phyloP scores from a whole-genome alignment of 2,888 invertebrate species.

The Rhimphoctona megacephalus region DNA sequence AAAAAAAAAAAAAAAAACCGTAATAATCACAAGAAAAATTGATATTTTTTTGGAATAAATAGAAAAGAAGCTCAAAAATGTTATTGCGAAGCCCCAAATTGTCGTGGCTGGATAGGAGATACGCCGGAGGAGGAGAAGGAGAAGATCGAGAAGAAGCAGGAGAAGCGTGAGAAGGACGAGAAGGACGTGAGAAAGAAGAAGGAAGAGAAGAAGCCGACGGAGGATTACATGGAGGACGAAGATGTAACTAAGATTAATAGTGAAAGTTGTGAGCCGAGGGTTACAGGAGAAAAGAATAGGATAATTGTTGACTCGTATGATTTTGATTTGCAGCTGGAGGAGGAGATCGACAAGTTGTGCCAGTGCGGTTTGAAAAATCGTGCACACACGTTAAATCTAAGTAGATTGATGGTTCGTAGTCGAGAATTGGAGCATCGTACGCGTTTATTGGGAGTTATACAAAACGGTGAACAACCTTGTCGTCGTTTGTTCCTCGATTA shows the following conservation, averaged over 20 bases:
- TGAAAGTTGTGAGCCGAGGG: background rate
- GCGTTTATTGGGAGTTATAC: constrained; percentile 91
- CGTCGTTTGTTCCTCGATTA: constrained; percentile 96
- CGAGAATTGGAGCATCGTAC: constrained; percentile 92
- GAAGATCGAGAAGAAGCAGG: constrained; percentile 86
- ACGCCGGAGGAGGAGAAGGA: constrained; percentile 91
- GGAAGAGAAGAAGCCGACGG: constrained; percentile 81
- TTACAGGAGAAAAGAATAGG: background rate
- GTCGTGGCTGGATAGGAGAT: constrained; percentile 98
- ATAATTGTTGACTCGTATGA: background rate
- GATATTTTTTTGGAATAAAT: constrained; percentile 55
- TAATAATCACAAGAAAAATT: background rate
- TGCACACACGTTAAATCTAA: constrained; percentile 94
- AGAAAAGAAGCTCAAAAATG: constrained; percentile 98
- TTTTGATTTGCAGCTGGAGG: constrained; percentile 88
- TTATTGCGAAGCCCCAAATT: constrained; percentile 95
- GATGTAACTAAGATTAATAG: constrained; percentile 82
- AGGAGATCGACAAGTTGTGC: constrained; percentile 93
- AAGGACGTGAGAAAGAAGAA: constrained; percentile 81
- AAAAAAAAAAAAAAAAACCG: background rate
- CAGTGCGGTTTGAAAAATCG: constrained; percentile 94
- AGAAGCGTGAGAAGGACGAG: constrained; percentile 83
- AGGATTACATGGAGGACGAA: constrained; percentile 84
- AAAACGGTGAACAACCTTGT: constrained; percentile 93
- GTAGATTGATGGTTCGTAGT: constrained; percentile 96